Conservation (phyloP, 2,797 vertebrate species). For the Pempheris klunzingeri region DNA sequence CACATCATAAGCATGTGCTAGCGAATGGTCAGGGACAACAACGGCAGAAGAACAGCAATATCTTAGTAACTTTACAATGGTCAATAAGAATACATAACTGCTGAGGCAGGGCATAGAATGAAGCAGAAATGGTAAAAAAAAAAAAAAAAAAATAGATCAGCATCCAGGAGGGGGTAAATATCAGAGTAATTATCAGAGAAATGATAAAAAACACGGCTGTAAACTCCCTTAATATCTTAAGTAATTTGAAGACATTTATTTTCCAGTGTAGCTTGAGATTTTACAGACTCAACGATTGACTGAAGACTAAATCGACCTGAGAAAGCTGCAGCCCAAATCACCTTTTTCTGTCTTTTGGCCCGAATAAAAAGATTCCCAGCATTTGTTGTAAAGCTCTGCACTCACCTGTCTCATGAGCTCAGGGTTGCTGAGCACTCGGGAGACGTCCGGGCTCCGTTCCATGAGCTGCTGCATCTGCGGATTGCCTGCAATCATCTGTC, state of each 20-base stretch:
- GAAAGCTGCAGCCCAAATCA: too few species aligned
- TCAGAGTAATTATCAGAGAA: not conserved
- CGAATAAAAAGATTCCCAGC: too few species aligned
- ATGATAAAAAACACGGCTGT: not conserved
- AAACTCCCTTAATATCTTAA: too few species aligned
- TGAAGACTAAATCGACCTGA: too few species aligned
- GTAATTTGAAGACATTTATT: too few species aligned
- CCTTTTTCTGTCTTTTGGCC: too few species aligned
- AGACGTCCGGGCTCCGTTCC: conserved; percentile 92
- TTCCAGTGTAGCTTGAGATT: too few species aligned
- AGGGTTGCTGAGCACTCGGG: conserved; percentile 93
- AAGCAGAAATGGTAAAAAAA: too few species aligned
- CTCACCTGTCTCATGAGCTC: conserved; percentile 95
- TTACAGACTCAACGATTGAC: too few species aligned
- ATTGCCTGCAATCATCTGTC: conserved; percentile 94
- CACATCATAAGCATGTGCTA: not conserved
- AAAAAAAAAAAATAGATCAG: too few species aligned
- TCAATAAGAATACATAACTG: not conserved
- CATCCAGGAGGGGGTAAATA: not conserved
- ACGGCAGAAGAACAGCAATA: not conserved
- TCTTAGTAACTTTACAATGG: not conserved
- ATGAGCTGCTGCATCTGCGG: conserved; percentile 95
- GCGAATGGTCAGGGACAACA: not conserved
- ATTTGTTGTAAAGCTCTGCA: not conserved
- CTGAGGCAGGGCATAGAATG: not conserved